These are phyloP conservation scores for Prosapia bicincta DNA, from an alignment of 2,888 invertebrate species.

Conservation along the genomic window DNA sequence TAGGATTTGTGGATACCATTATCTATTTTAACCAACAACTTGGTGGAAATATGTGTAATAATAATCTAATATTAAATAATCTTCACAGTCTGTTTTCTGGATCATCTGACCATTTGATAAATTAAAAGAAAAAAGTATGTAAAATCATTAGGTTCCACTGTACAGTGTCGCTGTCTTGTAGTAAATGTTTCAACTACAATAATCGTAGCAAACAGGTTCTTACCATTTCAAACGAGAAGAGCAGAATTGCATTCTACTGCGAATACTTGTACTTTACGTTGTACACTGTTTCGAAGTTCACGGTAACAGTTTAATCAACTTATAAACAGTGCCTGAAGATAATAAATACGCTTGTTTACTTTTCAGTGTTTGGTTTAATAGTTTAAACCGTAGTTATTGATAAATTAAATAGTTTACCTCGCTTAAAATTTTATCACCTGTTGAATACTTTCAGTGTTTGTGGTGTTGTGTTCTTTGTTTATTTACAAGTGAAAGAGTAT, in stretches of 20 bases:
- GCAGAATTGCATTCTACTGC: slow-evolving; percentile 37
- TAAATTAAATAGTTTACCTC: no score
- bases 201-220: slow-evolving; percentile 34
- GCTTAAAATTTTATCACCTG: not conserved
- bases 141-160: no score
- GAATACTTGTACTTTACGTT: slow-evolving; percentile 28
- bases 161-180: not conserved
- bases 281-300: not conserved
- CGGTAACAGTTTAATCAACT: not conserved
- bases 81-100: no score
- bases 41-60: no score
- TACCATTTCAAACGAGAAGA: slow-evolving; percentile 14
- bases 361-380: not conserved
- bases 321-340: slow-evolving; percentile 10
- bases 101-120: no score
- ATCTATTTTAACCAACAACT: no score
- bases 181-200: not conserved
- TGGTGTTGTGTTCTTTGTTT: not conserved
- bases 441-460: not conserved
- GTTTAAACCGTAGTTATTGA: not conserved
- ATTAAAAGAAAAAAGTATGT: no score
- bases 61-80: no score
- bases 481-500: not conserved
- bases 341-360: not conserved
- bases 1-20: no score